Percentiles rank a stretch among this genome's conserved stretches.
Conservation (phyloP, 2,888 invertebrate species). For the Spilarctia lutea region DNA sequence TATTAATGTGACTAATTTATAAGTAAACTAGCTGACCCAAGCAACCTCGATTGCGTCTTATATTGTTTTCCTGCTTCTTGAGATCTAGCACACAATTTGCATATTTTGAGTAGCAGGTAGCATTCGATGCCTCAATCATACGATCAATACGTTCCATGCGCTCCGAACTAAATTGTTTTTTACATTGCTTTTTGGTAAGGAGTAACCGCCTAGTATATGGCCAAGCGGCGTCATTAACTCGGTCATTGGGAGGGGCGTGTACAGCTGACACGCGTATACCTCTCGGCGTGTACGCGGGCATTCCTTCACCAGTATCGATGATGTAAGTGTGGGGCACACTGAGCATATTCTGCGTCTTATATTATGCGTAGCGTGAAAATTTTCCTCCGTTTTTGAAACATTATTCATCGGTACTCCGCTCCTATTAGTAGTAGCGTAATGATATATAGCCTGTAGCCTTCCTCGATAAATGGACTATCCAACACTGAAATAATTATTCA, state of each 20-base stretch:
- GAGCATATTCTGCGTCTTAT: constrained; percentile 65
- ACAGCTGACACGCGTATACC: constrained; percentile 73
- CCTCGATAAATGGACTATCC: too few relatives aligned
- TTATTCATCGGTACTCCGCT: too few relatives aligned
- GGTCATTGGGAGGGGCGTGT: constrained; percentile 57
- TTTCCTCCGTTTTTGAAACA: too few relatives aligned
- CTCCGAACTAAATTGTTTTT: constrained; percentile 64
- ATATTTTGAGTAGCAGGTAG: constrained; percentile 73
- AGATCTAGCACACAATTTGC: constrained; percentile 74
- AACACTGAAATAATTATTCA: too few relatives aligned
- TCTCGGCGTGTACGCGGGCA: constrained; percentile 63
- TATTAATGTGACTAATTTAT: too few relatives aligned
- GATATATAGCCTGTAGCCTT: too few relatives aligned
- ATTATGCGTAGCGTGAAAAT: too few relatives aligned
- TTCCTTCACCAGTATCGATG: constrained; percentile 61
- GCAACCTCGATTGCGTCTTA: too few relatives aligned
- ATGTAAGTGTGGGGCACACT: constrained; percentile 65
- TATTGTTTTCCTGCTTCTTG: constrained; percentile 69
- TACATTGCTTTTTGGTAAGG: constrained; percentile 68
- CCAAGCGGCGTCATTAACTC: constrained; percentile 73
- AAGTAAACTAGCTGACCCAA: too few relatives aligned
- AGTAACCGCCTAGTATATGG: constrained; percentile 75
- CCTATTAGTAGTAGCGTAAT: too few relatives aligned
- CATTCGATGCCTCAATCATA: constrained; percentile 75
- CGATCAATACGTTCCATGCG: constrained; percentile 71